Conservation (phyloP, 35 echinoderm and acorn worm genomes). For the Nesometra sesokonis region DNA sequence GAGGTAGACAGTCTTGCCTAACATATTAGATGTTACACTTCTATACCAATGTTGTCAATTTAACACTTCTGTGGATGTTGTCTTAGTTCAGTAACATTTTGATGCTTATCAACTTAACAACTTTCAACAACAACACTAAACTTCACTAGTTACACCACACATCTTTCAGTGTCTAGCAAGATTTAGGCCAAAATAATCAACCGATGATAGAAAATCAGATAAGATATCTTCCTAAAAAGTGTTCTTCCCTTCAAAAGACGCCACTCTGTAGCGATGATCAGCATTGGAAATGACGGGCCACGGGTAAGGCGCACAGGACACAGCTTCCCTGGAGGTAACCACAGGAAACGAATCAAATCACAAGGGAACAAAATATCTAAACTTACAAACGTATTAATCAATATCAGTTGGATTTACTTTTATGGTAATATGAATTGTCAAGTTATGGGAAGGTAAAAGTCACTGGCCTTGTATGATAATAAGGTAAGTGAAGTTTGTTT, state of each 20-base stretch:
- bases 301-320: not conserved
- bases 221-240: not conserved
- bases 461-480: too few relatives aligned
- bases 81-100: not conserved
- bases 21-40: too few relatives aligned
- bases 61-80: not conserved
- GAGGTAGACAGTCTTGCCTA: too few relatives aligned
- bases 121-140: not conserved
- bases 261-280: not conserved
- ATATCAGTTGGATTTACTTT: not conserved
- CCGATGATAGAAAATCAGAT: not conserved
- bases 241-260: not conserved
- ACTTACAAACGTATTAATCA: constrained; percentile 1
- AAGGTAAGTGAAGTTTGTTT: too few relatives aligned
- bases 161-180: not conserved
- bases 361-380: not conserved
- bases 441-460: too few relatives aligned
- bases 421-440: not conserved
- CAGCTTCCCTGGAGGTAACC: not conserved
- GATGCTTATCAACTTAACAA: not conserved
- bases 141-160: not conserved
- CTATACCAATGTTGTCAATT: not conserved
- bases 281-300: not conserved
- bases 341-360: not conserved
- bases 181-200: not conserved